phyloP scores from a whole-genome alignment of 2,797 vertebrate species.

The Eulemur albifrons region DNA sequence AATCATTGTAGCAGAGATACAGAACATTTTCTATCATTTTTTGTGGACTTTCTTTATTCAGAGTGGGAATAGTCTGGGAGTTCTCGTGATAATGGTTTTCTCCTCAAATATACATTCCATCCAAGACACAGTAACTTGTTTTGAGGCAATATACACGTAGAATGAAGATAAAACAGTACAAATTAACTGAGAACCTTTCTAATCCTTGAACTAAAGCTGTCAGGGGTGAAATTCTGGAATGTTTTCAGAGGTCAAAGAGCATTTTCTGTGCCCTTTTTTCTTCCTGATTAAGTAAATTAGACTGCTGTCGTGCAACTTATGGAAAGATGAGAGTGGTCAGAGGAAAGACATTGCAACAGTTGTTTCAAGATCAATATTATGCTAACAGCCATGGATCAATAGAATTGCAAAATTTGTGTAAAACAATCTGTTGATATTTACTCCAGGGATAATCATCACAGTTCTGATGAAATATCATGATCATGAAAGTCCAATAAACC shows the following conservation, averaged over 20 bases:
- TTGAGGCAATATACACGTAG: background rate
- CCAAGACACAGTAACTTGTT: background rate
- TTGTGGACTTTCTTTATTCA: background rate
- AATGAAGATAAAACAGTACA: background rate
- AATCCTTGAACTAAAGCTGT: background rate
- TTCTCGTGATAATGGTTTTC: background rate
- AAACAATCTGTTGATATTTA: background rate
- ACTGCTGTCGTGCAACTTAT: background rate
- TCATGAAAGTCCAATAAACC: conserved; percentile 47
- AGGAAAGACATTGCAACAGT: conserved; percentile 6
- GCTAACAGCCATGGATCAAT: background rate
- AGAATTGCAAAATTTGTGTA: conserved; percentile 14
- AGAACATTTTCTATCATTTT: background rate
- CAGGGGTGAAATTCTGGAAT: background rate
- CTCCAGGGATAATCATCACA: background rate
- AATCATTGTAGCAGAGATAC: background rate
- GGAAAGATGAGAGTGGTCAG: background rate
- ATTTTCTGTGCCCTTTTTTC: background rate
- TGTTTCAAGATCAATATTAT: conserved; percentile 9
- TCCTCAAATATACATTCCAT: background rate
- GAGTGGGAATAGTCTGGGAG: background rate
- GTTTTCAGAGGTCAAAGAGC: conserved; percentile 8
- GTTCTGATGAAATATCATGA: background rate
- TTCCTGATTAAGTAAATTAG: background rate
- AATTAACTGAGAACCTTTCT: background rate